Percentiles rank a stretch among this genome's conserved stretches.
Evolutionary conservation across 2,113 vertebrate species (phyloP).

Genomic region (Acanthochromis polyacanthus): DNA sequence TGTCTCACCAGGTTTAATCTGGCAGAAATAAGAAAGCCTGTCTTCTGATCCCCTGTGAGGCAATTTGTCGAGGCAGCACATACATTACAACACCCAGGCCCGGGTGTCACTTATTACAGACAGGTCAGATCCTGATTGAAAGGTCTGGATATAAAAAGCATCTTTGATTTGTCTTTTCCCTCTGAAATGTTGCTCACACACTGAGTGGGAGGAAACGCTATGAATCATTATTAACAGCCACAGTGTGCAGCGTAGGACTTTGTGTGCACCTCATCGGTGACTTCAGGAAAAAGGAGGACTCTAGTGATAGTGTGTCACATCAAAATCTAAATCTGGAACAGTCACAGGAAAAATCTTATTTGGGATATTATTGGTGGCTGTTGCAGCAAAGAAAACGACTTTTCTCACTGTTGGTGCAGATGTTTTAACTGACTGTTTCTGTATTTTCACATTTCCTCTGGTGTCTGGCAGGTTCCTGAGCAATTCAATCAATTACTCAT

Average conservation of each 20-base stretch:
- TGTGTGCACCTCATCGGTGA: slow-evolving; percentile 19
- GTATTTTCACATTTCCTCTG: not conserved
- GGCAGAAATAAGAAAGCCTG: slow-evolving; percentile 45
- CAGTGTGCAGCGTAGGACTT: not conserved
- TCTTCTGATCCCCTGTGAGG: slow-evolving; percentile 72
- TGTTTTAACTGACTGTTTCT: not conserved
- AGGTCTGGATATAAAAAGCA: slow-evolving; percentile 78
- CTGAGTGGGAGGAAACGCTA: slow-evolving; percentile 49
- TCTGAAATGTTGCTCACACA: slow-evolving; percentile 57
- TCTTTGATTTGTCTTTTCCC: slow-evolving; percentile 68
- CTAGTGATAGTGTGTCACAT: not conserved
- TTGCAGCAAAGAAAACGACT: no score
- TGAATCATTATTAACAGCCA: slow-evolving; percentile 64
- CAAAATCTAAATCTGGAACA: not conserved
- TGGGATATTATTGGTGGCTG: not conserved
- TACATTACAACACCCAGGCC: slow-evolving; percentile 73
- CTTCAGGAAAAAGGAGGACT: not conserved
- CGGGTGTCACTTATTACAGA: slow-evolving; percentile 76
- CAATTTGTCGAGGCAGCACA: slow-evolving; percentile 82
- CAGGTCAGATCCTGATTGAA: slow-evolving; percentile 77
- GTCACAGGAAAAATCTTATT: not conserved
- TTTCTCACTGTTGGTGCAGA: not conserved
- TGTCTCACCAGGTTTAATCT: slow-evolving; percentile 57
- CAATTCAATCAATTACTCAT: not conserved
- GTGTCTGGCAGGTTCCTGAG: not conserved